Percentiles rank a stretch among this genome's conserved stretches.
phyloP scores from a whole-genome alignment of 2,888 invertebrate species.

The Nephrotoma guestfalica region DNA sequence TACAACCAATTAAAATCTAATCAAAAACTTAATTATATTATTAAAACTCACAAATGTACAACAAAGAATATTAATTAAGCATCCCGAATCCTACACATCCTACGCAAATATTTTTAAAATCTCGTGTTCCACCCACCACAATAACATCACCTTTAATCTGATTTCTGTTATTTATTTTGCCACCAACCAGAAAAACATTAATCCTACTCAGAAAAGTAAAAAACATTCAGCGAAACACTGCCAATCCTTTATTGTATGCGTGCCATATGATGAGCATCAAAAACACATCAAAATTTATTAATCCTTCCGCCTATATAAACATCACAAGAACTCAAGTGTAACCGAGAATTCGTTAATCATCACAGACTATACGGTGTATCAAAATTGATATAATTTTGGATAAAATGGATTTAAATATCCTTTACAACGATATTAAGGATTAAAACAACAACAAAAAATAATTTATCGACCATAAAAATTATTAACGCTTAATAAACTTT shows the following conservation, averaged over 20 bases:
- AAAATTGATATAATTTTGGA: neutral
- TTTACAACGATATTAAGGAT: neutral
- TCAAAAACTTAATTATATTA: too few relatives aligned
- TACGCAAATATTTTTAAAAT: neutral
- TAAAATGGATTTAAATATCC: neutral
- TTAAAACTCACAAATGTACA: too few relatives aligned
- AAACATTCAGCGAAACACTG: neutral
- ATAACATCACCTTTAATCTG: neutral
- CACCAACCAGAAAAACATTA: neutral
- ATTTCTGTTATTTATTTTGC: neutral
- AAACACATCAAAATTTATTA: neutral
- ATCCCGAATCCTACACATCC: neutral
- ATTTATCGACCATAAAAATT: neutral
- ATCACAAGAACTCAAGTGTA: too few relatives aligned
- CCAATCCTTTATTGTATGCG: neutral
- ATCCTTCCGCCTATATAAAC: neutral
- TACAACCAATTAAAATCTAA: too few relatives aligned
- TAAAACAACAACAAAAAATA: neutral
- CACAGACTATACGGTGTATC: too few relatives aligned
- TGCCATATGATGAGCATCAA: neutral
- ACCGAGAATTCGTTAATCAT: too few relatives aligned
- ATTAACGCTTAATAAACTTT: neutral
- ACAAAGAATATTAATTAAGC: too few relatives aligned
- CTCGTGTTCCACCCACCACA: neutral
- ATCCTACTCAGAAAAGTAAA: neutral